Conservation (phyloP, 2,888 invertebrate species). For the Automeris io region DNA sequence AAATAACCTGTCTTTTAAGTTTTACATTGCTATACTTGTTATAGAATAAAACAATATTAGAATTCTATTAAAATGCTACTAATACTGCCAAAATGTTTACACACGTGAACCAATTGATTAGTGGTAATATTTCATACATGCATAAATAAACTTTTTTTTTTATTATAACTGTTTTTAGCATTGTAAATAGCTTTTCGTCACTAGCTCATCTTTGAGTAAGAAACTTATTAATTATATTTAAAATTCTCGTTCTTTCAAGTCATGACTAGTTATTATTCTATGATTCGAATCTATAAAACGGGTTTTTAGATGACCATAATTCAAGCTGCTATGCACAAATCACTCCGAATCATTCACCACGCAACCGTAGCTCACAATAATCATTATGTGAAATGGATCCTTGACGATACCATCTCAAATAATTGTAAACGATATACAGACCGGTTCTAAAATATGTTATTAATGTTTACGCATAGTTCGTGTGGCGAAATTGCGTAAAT, state of each 20-base stretch:
- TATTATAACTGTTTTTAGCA: too few species aligned
- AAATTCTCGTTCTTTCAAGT: slow-evolving; percentile 14
- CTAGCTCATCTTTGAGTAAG: slow-evolving; percentile 13
- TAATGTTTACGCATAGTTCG: slow-evolving; percentile 6
- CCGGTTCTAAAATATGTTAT: slow-evolving; percentile 9
- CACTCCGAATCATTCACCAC: slow-evolving; percentile 12
- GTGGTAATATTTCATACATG: too few species aligned
- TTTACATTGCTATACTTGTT: too few species aligned
- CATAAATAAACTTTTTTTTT: too few species aligned
- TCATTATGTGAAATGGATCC: slow-evolving; percentile 34
- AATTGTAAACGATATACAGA: slow-evolving; percentile 23
- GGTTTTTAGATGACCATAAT: slow-evolving; percentile 11
- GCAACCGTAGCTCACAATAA: slow-evolving; percentile 15
- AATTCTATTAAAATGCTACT: too few species aligned
- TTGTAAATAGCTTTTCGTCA: slow-evolving; percentile 15
- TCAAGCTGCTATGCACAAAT: slow-evolving; percentile 20
- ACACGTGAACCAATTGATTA: too few species aligned
- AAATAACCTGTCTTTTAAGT: too few species aligned
- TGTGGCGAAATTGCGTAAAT: slow-evolving; percentile 14
- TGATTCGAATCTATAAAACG: slow-evolving; percentile 18
- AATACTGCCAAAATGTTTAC: too few species aligned
- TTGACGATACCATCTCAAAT: slow-evolving; percentile 36
- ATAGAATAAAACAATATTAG: too few species aligned
- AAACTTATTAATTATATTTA: slow-evolving; percentile 14
- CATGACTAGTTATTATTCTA: slow-evolving; percentile 20